Base-by-base conservation (phyloP, 2,888 invertebrate species). In the Slavum lentiscoides region DNA sequence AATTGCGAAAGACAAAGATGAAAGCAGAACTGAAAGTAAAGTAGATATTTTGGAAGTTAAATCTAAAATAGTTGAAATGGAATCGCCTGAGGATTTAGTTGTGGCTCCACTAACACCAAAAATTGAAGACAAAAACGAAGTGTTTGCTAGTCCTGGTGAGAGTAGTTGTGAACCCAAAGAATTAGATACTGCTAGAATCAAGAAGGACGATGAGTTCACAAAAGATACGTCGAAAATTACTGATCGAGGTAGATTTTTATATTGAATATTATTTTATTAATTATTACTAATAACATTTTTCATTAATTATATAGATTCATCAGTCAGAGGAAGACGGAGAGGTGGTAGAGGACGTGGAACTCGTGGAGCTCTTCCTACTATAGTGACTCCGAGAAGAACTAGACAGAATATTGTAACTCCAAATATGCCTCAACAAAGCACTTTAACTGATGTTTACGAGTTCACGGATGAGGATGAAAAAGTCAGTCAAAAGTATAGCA, bases 401-500 rank as follows among this genome's bases (percentile, higher is more conserved):
- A 74, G 81, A 17, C 82, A 83, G 53, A 81, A 74, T 66, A 61
- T 69, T 21, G 37, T 23, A 58, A 80, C 72, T n/a, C 55, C 64
- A 66, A 80, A 80, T 72, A 82, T 39, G 76, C 83, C 53, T 72
- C 82, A 39, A 75, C 83, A 64, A 64, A 83, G 81, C 19, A 81
- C 84, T 8, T 82, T 91, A 0, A 91, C 92, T 15, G 96, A 96
- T 85, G 90, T 96, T 5, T 96, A 96, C 85, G 96, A 96, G 86
- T 96, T 96, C 86, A 92, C 93, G 84, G 96, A 96, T 85, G 96
- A 96, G 8, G 93, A 92, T 62, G 95, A 96, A 85, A 93, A 94
- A 85, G 87, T 86, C 67, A 90, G 91, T 85, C 89, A 84, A 68
- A 72, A 82, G 53, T 68, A 86, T 1, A 86, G 86, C 0, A 86